phyloP scores from a whole-genome alignment of 2,888 invertebrate species.

The Baccha elongata region DNA sequence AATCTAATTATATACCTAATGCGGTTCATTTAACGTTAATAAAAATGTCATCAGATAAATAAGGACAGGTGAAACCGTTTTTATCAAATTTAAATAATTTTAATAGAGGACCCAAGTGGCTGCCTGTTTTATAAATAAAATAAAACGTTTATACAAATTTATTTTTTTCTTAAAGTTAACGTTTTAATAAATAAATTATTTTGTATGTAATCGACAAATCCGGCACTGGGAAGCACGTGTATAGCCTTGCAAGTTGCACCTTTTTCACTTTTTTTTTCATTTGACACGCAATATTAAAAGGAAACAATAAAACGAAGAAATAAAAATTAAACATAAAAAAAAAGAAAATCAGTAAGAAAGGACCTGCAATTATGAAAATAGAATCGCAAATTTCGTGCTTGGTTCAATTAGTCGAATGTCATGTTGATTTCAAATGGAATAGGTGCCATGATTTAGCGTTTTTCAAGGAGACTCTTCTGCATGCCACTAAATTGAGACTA shows the following conservation, averaged over 20 bases:
- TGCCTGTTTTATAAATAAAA: too few relatives aligned
- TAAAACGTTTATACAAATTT: too few relatives aligned
- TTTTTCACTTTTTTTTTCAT: constrained; percentile 15
- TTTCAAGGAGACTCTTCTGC: constrained; percentile 13
- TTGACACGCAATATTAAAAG: constrained; percentile 36
- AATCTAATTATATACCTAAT: too few relatives aligned
- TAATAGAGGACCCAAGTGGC: too few relatives aligned
- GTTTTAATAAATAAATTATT: too few relatives aligned
- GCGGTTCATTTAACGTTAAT: too few relatives aligned
- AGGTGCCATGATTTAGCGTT: constrained; percentile 55
- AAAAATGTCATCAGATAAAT: too few relatives aligned
- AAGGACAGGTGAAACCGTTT: too few relatives aligned
- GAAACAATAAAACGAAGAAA: not conserved
- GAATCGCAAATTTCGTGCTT: constrained; percentile 49
- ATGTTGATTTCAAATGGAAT: constrained; percentile 53
- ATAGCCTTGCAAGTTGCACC: constrained; percentile 42
- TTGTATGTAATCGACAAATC: too few relatives aligned
- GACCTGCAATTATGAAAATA: constrained; percentile 36
- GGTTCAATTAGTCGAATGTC: constrained; percentile 68
- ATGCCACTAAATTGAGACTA: constrained; percentile 4
- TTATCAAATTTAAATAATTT: too few relatives aligned
- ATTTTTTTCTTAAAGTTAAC: too few relatives aligned
- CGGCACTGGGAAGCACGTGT: too few relatives aligned
- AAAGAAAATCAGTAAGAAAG: constrained; percentile 4
- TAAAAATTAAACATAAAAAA: not conserved